phyloP scores from a whole-genome alignment of 2,888 invertebrate species.

The Harpagoxenus sublaevis region DNA sequence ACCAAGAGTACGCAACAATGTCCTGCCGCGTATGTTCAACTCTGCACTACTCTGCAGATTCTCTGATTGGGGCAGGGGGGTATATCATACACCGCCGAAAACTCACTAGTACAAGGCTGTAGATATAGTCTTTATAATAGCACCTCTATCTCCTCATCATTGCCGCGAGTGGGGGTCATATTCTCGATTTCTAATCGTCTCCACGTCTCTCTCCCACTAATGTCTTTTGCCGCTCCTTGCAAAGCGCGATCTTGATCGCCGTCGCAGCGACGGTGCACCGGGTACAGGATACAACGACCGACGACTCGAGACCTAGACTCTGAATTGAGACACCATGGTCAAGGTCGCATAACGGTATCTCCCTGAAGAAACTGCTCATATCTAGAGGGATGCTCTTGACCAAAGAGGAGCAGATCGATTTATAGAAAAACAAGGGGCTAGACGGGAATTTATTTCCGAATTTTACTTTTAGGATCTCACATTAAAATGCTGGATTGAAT shows the following conservation, averaged over 20 bases:
- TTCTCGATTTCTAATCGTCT: conserved; percentile 51
- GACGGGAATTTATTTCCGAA: no score
- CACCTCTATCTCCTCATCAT: conserved; percentile 77
- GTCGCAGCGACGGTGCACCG: neutral
- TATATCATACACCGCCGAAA: conserved; percentile 58
- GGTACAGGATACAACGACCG: conserved; percentile 33
- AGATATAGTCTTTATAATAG: conserved; percentile 81
- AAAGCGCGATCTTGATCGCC: neutral
- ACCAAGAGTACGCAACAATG: no score
- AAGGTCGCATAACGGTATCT: conserved; percentile 34
- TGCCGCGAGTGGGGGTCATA: conserved; percentile 74
- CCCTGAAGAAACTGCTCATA: no score
- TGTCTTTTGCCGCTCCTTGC: neutral
- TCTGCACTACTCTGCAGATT: no score
- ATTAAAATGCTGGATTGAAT: no score
- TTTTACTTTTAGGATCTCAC: no score
- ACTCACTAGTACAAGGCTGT: conserved; percentile 74
- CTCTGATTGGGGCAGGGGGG: no score
- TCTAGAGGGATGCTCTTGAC: no score
- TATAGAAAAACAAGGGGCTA: no score
- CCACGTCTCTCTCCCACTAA: conserved; percentile 19
- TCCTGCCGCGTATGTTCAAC: no score
- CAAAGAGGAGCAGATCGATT: no score
- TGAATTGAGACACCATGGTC: conserved; percentile 30
- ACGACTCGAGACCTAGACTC: conserved; percentile 30